A percentile compares a stretch with the other conserved stretches of the same genome.
phyloP scores from a whole-genome alignment of 2,113 vertebrate species.

The Crocuta crocuta region DNA sequence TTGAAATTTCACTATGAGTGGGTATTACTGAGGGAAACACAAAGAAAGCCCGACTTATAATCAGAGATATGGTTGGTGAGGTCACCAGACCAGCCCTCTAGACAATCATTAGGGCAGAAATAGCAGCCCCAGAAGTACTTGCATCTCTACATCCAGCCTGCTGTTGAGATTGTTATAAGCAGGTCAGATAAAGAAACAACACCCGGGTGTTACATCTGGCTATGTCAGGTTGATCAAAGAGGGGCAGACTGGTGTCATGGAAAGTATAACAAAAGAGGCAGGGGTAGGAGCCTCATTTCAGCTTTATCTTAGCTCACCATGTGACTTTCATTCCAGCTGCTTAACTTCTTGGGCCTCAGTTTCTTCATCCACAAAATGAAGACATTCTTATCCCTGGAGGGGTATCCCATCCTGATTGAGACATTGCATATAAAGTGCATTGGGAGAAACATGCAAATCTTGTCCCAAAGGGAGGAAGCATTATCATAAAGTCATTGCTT shows the following conservation, averaged over 20 bases:
- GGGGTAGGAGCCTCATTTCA: background rate
- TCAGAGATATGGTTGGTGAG: background rate
- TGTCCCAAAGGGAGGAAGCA: background rate
- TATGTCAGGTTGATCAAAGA: background rate
- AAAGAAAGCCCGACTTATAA: background rate
- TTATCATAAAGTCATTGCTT: slow-evolving; percentile 44
- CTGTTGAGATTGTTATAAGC: background rate
- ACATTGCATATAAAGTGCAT: background rate
- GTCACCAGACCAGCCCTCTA: background rate
- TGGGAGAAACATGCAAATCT: background rate
- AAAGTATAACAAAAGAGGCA: background rate
- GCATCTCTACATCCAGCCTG: background rate
- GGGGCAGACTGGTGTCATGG: too few relatives aligned
- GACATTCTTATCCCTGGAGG: background rate
- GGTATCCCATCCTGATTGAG: background rate
- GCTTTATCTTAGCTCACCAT: background rate
- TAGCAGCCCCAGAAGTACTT: background rate
- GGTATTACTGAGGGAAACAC: background rate
- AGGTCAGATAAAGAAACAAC: background rate
- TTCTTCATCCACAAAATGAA: slow-evolving; percentile 6
- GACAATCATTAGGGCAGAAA: background rate
- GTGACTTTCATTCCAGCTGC: background rate
- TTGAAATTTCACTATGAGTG: background rate
- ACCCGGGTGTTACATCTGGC: background rate
- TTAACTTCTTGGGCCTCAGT: background rate